Evolutionary conservation across 2,888 invertebrate species (phyloP).

Genomic region (Acleris emargana): DNA sequence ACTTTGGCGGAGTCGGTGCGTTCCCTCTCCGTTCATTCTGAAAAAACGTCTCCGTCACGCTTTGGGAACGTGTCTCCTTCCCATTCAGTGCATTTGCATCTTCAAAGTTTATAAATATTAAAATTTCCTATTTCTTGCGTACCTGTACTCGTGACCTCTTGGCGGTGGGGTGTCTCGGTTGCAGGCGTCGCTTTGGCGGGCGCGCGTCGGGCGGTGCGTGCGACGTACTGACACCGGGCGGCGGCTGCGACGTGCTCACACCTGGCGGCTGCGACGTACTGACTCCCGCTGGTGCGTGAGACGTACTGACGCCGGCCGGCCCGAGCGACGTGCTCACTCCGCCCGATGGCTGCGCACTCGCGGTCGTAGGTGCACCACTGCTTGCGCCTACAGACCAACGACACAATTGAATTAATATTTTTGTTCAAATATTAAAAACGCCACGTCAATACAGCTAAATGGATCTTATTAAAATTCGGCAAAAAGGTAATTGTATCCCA

Average conservation of each 20-base stretch:
- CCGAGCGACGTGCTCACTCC: conserved; percentile 52
- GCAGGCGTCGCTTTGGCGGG: conserved; percentile 68
- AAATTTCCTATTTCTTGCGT: conserved; percentile 17
- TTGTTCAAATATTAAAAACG: too few species aligned
- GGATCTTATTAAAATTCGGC: too few species aligned
- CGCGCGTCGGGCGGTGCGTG: conserved; percentile 67
- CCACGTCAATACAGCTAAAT: too few species aligned
- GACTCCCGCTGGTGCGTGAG: conserved; percentile 45
- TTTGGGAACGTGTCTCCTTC: too few species aligned
- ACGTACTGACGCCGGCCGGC: conserved; percentile 47
- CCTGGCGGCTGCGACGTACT: conserved; percentile 54
- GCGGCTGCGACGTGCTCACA: conserved; percentile 48
- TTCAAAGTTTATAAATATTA: too few species aligned
- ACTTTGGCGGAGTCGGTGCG: too few species aligned
- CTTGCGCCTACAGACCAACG: conserved; percentile 41
- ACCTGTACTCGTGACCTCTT: conserved; percentile 83
- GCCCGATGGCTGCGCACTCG: conserved; percentile 55
- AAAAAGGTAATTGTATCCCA: too few species aligned
- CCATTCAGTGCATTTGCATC: too few species aligned
- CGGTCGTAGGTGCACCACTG: conserved; percentile 50
- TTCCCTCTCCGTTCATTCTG: too few species aligned
- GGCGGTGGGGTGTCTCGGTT: conserved; percentile 70
- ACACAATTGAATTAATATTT: too few species aligned
- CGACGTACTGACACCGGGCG: conserved; percentile 52
- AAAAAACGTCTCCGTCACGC: too few species aligned